phyloP scores from a whole-genome alignment of 2,888 invertebrate genomes.

The Apoderus coryli region DNA sequence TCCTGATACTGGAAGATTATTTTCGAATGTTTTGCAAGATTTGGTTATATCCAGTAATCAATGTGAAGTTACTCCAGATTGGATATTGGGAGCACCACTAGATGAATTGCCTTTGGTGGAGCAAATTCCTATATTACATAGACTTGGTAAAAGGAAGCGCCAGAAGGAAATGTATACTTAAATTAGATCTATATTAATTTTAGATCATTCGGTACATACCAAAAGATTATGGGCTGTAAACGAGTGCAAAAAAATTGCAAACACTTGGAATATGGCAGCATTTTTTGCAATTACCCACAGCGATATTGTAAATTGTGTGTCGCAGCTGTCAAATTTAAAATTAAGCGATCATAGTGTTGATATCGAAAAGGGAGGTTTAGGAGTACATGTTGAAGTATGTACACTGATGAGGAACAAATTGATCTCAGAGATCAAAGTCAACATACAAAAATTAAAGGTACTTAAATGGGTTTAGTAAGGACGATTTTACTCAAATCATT shows the following conservation, averaged over 20 bases:
- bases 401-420: slow-evolving; percentile 68
- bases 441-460: slow-evolving; percentile 62
- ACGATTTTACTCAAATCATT: slow-evolving; percentile 1
- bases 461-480: slow-evolving; percentile 7
- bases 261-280: slow-evolving; percentile 58
- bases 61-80: slow-evolving; percentile 57
- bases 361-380: slow-evolving; percentile 39
- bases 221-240: slow-evolving; percentile 63
- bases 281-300: slow-evolving; percentile 55
- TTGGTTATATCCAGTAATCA: slow-evolving; percentile 58
- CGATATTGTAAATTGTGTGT: slow-evolving; percentile 47
- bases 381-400: slow-evolving; percentile 67
- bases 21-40: slow-evolving; percentile 51
- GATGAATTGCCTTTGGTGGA: slow-evolving; percentile 66
- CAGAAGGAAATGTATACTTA: no score
- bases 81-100: slow-evolving; percentile 56
- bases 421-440: slow-evolving; percentile 62
- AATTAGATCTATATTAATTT: slow-evolving; percentile 10
- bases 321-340: slow-evolving; percentile 40
- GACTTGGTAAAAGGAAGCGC: slow-evolving; percentile 48
- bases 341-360: slow-evolving; percentile 45
- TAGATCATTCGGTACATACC: slow-evolving; percentile 68
- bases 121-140: slow-evolving; percentile 64
- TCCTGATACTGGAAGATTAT: slow-evolving; percentile 32
- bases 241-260: slow-evolving; percentile 56